phyloP scores from a whole-genome alignment of 2,888 invertebrate genomes.

The Drosophila pseudotalamancana region DNA sequence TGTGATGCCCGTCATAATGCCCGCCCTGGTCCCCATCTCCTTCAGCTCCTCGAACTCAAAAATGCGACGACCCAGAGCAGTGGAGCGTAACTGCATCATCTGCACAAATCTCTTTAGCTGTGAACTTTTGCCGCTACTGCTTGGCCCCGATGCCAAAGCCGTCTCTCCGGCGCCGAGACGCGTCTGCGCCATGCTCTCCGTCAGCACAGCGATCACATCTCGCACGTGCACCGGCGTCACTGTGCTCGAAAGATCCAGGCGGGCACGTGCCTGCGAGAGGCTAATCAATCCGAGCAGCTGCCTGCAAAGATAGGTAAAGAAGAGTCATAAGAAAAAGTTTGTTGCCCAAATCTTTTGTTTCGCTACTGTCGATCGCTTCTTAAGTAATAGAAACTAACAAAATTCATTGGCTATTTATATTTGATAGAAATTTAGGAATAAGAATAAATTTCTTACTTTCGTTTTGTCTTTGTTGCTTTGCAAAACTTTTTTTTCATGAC shows the following conservation, averaged over 20 bases:
- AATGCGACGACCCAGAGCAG: slow-evolving; percentile 88
- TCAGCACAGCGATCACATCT: slow-evolving; percentile 94
- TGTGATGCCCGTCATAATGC: slow-evolving; percentile 86
- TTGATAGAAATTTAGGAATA: too few relatives aligned
- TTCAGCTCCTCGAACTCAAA: slow-evolving; percentile 92
- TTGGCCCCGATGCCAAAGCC: background rate
- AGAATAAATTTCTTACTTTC: too few relatives aligned
- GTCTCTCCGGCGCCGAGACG: slow-evolving; percentile 86
- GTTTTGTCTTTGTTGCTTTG: too few relatives aligned
- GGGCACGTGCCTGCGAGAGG: slow-evolving; percentile 94
- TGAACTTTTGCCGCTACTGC: slow-evolving; percentile 72
- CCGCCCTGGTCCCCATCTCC: slow-evolving; percentile 88
- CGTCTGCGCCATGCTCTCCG: slow-evolving; percentile 91
- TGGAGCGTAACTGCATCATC: slow-evolving; percentile 88
- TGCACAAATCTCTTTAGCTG: slow-evolving; percentile 90
- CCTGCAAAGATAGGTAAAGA: slow-evolving; percentile 82
- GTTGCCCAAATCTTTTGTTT: slow-evolving; percentile 35
- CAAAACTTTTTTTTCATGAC: too few relatives aligned
- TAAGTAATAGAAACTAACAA: too few relatives aligned
- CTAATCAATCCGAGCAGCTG: slow-evolving; percentile 95
- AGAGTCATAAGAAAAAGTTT: slow-evolving; percentile 25
- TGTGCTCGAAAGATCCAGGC: slow-evolving; percentile 92
- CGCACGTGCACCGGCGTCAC: slow-evolving; percentile 92
- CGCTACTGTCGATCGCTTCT: too few relatives aligned
- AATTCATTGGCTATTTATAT: too few relatives aligned